Percentiles rank a stretch among this genome's conserved stretches.
Conservation (phyloP, 2,797 vertebrate species). For the Morus bassanus region DNA sequence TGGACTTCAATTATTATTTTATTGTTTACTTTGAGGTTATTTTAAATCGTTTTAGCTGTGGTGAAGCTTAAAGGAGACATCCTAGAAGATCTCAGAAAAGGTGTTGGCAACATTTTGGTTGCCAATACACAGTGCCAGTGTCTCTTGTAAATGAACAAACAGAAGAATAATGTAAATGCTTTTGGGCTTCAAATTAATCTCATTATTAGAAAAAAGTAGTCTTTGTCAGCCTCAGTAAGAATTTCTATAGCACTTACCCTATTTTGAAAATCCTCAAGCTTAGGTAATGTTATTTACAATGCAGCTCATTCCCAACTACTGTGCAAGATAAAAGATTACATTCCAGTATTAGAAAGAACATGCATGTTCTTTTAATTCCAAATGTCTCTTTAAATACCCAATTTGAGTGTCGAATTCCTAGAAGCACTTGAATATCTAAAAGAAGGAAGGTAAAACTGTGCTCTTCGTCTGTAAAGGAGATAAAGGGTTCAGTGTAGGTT, state of each 20-base stretch:
- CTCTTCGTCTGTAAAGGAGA: not conserved
- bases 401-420: not conserved
- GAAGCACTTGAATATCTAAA: not conserved
- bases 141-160: not conserved
- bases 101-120: not conserved
- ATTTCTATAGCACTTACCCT: not conserved
- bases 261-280: not conserved
- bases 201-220: not conserved
- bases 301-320: not conserved
- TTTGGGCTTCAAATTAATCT: not conserved
- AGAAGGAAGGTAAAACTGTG: not conserved
- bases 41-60: not conserved
- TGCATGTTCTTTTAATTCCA: not conserved
- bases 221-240: not conserved
- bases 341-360: not conserved
- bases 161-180: not conserved
- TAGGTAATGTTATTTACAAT: not conserved
- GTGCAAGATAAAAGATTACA: not conserved
- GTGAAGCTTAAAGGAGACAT: not conserved
- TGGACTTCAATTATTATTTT: not conserved
- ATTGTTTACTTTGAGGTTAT: not conserved
- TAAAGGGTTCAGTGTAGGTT: not conserved
- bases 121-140: not conserved
- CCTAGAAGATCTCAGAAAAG: not conserved
- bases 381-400: not conserved